Evolutionary conservation across 2,888 invertebrate species (phyloP), one percentile per base, ranked within the genome.

Genomic region (Desoria tigrina): DNA sequence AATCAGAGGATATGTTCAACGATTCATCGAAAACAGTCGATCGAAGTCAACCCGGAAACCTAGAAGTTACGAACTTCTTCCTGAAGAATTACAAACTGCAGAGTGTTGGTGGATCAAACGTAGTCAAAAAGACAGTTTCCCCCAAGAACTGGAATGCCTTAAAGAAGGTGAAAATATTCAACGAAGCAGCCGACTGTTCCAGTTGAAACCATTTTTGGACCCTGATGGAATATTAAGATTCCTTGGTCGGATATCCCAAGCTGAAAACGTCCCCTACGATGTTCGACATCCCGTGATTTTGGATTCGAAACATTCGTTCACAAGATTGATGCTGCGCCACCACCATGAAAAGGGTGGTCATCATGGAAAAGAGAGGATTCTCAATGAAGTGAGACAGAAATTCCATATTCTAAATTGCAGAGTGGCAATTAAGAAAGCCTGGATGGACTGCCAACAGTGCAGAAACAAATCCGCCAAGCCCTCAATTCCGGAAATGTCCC

Each of bases 351-450:
- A 23, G 1, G n/a, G 6, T 18, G 42, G 24, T 39, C 69, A 69
- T 54, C 57, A 64, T 11, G 66, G 69, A 2, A 51, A 53, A 28
- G 64, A 64, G 9, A 39, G 42, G 3, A 51, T 65, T 14, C 9
- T 42, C 6, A 62, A 62, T 49, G 55, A 62, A 2, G 1, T 68
- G 6, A 26, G 65, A 2, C 61, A 62, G 42, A 37, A 53, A 2
- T 65, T 53, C 23, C 62, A 54, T 55, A 60, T 68, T n/a, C n/a
- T 55, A 2, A 24, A 59, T 3, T 9, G 45, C 7, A 39, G 45
- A 23, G n/a, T 32, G 14, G 62, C 68, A n/a, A 59, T 68, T 1
- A 58, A 42, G 37, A 65, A 54, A n/a, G 16, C 56, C 2, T 65
- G 42, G 42, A 21, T n/a, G n/a, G 9, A 45, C 1, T 68, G 68